Evolutionary conservation across 2,797 vertebrate genomes (phyloP), one percentile per base, ranked within the genome.

Genomic region (Hemitrygon akajei): DNA sequence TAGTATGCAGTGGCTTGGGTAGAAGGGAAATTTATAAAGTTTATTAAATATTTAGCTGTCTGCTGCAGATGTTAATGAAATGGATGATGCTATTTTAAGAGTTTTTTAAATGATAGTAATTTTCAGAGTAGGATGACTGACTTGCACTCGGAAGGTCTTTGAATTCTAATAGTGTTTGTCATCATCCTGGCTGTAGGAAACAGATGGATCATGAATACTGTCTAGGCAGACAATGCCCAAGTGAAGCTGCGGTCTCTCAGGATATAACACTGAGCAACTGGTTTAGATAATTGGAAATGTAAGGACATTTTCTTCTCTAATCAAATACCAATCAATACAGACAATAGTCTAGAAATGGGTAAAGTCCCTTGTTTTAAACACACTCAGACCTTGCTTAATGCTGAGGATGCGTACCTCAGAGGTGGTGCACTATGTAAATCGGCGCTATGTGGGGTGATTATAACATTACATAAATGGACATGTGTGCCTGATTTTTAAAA

Each of bases 161-260:
- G 96, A 96, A 96, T 97, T 97, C 96, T 98, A 98, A 98, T 97
- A 97, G 97, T 97, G 97, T 97, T 98, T 97, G 97, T 97, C 97
- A 97, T 97, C 97, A 97, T 96, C 96, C 96, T 96, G 96, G 96
- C 97, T 95, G 97, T 97, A 97, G 97, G 97, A 98, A 97, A 98
- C 98, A 98, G 97, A 98, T 98, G 98, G 98, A 98, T 98, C 98
- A 98, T 98, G 98, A 99, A 98, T 98, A 98, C 97, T 96, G 98
- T 98, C 98, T 98, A 98, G 98, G 98, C 98, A 96, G 96, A 97
- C 96, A 97, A 97, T 97, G 97, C 97, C 96, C 96, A 96, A 96
- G 96, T 95, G 95, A 96, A 97, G 96, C 96, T 96, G 96, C 95
- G 96, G 97, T 97, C 97, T 97, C 96, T 96, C 95, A 97, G 96